Base-by-base conservation (phyloP, 2,113 vertebrate species). In the Salvelinus namaycush region DNA sequence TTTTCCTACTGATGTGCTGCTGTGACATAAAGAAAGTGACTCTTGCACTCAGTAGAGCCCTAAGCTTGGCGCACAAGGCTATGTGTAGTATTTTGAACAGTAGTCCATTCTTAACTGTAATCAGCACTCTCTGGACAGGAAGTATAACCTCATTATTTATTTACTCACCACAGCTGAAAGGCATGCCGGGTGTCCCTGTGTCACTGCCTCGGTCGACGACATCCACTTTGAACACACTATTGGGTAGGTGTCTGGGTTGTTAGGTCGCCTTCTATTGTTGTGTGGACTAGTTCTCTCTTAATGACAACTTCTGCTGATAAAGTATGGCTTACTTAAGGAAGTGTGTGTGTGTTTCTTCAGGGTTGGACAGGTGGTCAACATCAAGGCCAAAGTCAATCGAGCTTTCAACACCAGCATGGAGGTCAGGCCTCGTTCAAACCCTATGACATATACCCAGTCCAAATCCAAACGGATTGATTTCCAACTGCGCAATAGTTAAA, bases 211-310 rank as follows among this genome's bases (percentile, higher is more conserved):
- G 11, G 94, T 99, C 93, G 97, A 98, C 1, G 97, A 99, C 73
- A 98, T 99, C 91, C 92, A 96, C 91, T 97, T 99, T 79, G 95
- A 98, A 84, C 96, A 95, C 22, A 98, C 96, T 70, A 97, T 98
- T 82, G 96, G 96, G 97, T 99, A 91, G 92, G 65, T 67, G 65
- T 26, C 22, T 67, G 65, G 2, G 64, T 31, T 11, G 39, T 44
- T 44, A 9, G 9, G 9, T 44, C 2, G 2, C 9, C 39, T 44
- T 44, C 2, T 9, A 3, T 44, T 11, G 39, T 44, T 44, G 39
- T 2, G 9, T 11, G 39, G 9, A 44, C 34, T 39, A 39, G 8
- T 44, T 44, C 39, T 9, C 39, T 44, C 39, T 44, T 44, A 44
- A 11, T 44, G 39, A 44, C 9, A 44, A 11, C 9, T 44, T 12